phyloP scores from a whole-genome alignment of 2,888 invertebrate species.

The Lydus trimaculatus region DNA sequence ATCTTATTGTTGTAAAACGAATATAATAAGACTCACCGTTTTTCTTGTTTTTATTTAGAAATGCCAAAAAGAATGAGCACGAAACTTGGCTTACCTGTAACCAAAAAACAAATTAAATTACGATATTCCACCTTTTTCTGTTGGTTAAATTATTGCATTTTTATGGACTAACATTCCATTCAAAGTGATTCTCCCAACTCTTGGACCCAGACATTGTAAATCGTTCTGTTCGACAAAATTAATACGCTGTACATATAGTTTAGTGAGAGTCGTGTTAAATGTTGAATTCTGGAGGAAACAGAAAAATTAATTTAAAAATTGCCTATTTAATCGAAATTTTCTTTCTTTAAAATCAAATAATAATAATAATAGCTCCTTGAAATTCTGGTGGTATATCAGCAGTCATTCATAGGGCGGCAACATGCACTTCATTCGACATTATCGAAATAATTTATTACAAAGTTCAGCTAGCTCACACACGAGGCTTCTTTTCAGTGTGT shows the following conservation, averaged over 20 bases:
- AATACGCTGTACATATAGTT: slow-evolving; percentile 40
- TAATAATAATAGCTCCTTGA: slow-evolving; percentile 13
- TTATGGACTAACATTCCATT: slow-evolving; percentile 51
- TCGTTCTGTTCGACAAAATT: slow-evolving; percentile 48
- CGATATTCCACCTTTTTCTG: slow-evolving; percentile 47
- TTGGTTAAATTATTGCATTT: slow-evolving; percentile 52
- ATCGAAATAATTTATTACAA: slow-evolving; percentile 25
- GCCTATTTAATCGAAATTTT: background rate
- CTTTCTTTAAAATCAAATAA: background rate
- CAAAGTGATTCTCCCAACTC: slow-evolving; percentile 38
- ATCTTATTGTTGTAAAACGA: background rate
- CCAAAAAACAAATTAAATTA: slow-evolving; percentile 49
- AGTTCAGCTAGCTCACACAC: slow-evolving; percentile 7
- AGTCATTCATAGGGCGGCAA: slow-evolving; percentile 21
- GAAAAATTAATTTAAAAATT: slow-evolving; percentile 36
- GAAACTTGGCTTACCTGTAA: slow-evolving; percentile 40
- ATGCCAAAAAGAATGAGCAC: slow-evolving; percentile 27
- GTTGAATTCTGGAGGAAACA: slow-evolving; percentile 22
- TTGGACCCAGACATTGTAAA: slow-evolving; percentile 44
- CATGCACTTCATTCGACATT: slow-evolving; percentile 22
- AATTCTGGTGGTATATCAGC: slow-evolving; percentile 16
- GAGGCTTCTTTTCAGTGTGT: slow-evolving; percentile 2
- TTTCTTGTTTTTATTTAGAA: background rate
- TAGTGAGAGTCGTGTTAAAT: slow-evolving; percentile 37
- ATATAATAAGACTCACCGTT: background rate